These are phyloP conservation scores for Sialis fuliginosa DNA, from an alignment of 2,888 invertebrate genomes.

Conservation along the genomic window DNA sequence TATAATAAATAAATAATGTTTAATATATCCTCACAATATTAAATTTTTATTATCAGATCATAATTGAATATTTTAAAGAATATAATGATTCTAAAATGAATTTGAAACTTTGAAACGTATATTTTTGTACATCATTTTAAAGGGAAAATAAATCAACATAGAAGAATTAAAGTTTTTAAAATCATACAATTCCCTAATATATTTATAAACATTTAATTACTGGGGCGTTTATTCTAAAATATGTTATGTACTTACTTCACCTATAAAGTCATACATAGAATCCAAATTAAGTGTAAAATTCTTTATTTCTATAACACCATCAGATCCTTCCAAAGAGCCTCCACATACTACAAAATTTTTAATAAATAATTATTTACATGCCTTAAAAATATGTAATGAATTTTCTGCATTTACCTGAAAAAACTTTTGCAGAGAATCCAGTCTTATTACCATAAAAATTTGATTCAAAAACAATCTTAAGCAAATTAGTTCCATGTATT, in stretches of 20 bases:
- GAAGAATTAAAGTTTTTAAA: no score
- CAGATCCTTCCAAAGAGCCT: conserved; percentile 8
- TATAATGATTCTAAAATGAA: no score
- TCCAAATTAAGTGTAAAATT: neutral
- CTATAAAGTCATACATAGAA: no score
- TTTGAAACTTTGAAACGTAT: no score
- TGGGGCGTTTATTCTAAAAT: no score
- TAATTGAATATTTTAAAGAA: no score
- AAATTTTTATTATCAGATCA: no score
- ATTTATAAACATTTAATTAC: no score
- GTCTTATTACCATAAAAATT: conserved; percentile 39
- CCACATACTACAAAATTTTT: conserved; percentile 10
- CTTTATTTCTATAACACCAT: conserved; percentile 7
- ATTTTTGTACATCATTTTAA: no score
- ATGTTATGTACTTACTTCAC: neutral
- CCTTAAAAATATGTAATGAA: neutral
- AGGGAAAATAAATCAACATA: no score
- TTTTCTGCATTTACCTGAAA: conserved; percentile 24
- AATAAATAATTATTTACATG: conserved; percentile 3
- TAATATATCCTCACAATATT: neutral
- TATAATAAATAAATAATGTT: neutral
- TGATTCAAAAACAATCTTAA: conserved; percentile 49
- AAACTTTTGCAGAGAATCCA: conserved; percentile 46
- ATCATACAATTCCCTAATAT: no score
- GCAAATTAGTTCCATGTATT: conserved; percentile 24